Percentiles rank a stretch among this genome's conserved stretches.
Evolutionary conservation across 1,140 invertebrate genomes (phyloP).

Genomic region (Littorina saxatilis): DNA sequence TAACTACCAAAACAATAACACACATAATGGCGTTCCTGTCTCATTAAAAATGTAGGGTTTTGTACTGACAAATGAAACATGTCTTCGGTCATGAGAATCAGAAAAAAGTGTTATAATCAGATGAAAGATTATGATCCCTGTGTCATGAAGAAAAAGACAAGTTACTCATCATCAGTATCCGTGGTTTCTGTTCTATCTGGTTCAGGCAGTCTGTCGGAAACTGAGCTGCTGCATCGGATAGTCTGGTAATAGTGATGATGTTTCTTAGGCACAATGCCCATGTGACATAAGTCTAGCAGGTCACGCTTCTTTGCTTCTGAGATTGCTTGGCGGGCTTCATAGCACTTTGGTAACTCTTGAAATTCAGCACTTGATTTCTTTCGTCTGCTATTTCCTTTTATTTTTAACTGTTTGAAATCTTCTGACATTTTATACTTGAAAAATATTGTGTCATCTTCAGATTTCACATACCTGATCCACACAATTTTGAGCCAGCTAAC

Average conservation of each 20-base stretch:
- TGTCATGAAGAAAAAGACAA: not conserved
- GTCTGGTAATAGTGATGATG: not conserved
- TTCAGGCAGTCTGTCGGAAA: slow-evolving; percentile 12
- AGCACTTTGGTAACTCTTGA: slow-evolving; percentile 15
- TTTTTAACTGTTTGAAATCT: slow-evolving; percentile 16
- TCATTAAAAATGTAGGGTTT: not conserved
- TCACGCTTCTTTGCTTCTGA: slow-evolving; percentile 28
- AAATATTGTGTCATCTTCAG: slow-evolving; percentile 24
- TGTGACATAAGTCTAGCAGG: slow-evolving; percentile 7
- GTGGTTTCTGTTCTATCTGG: slow-evolving; percentile 11
- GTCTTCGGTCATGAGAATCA: not conserved
- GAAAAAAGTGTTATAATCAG: not conserved
- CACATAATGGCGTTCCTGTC: not conserved
- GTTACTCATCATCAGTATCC: slow-evolving; percentile 11
- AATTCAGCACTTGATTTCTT: not conserved
- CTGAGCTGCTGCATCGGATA: slow-evolving; percentile 1
- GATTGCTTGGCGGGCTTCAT: not conserved
- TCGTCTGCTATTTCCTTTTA: slow-evolving; percentile 11
- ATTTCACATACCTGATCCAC: slow-evolving; percentile 25
- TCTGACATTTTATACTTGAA: slow-evolving; percentile 1
- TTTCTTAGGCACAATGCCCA: slow-evolving; percentile 10
- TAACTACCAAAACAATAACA: not conserved
- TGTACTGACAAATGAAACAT: not conserved
- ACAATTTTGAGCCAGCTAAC: slow-evolving; percentile 28
- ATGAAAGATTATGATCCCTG: not conserved